Evolutionary conservation across 2,113 vertebrate species (phyloP).

Genomic region (Pelodiscus sinensis): DNA sequence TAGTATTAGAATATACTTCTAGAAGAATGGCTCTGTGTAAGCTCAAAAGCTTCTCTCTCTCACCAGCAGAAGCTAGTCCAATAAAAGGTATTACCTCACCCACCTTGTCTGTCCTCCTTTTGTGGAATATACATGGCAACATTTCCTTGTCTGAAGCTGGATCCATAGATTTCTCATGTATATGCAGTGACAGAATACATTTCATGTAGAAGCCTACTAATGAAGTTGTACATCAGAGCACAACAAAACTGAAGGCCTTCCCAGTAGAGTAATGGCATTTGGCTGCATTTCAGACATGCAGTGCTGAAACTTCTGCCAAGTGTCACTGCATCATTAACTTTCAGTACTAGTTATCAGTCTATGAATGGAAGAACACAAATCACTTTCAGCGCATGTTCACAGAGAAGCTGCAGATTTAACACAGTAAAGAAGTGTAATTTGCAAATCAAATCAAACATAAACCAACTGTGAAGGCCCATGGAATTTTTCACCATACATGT

Average conservation of each 20-base stretch:
- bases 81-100: background rate
- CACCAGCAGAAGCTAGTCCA: background rate
- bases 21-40: background rate
- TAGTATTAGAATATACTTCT: conserved; percentile 15
- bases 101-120: background rate
- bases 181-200: conserved; percentile 24
- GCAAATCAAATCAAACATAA: conserved; percentile 46
- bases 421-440: conserved; percentile 24
- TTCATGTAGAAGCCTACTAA: conserved; percentile 41
- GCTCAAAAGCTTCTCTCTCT: background rate
- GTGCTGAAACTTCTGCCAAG: conserved; percentile 70
- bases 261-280: conserved; percentile 61
- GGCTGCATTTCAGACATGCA: conserved; percentile 68
- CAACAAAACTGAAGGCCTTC: conserved; percentile 57
- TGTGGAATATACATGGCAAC: background rate
- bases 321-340: conserved; percentile 77
- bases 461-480: background rate
- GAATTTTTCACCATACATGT: conserved; percentile 29
- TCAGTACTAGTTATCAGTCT: conserved; percentile 65
- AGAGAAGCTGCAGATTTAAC: conserved; percentile 48
- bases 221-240: conserved; percentile 65
- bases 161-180: background rate
- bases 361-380: conserved; percentile 66
- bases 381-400: conserved; percentile 52
- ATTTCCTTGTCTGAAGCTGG: background rate